These are phyloP conservation scores for Chymomyza caudatula DNA, from an alignment of 2,888 invertebrate genomes.

Conservation along the genomic window DNA sequence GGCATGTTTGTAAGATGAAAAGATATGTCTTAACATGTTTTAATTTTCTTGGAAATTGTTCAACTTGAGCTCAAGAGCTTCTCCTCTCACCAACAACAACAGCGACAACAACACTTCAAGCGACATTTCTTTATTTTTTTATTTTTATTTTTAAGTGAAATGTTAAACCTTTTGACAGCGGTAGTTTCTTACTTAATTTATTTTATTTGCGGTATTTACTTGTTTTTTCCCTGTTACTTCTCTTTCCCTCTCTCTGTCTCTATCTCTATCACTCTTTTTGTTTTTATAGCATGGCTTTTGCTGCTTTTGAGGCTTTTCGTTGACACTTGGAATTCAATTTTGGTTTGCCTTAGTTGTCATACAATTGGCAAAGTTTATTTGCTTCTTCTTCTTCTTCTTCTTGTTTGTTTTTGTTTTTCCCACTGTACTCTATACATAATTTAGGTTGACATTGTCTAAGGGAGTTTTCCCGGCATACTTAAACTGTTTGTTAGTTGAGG, in stretches of 20 bases:
- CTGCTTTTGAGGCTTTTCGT: background rate
- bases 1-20: constrained; percentile 71
- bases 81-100: background rate
- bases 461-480: background rate
- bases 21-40: constrained; percentile 74
- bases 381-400: too few species aligned
- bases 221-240: constrained; percentile 27
- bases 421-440: background rate
- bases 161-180: constrained; percentile 71
- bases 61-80: constrained; percentile 40
- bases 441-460: background rate
- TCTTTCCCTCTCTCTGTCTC: constrained; percentile 13
- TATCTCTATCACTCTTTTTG: constrained; percentile 5
- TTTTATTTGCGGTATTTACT: constrained; percentile 70
- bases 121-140: background rate
- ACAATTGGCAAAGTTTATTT: constrained; percentile 50
- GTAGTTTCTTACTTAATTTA: constrained; percentile 72
- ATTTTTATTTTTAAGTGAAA: constrained; percentile 51
- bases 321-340: constrained; percentile 59
- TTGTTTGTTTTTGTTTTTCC: background rate
- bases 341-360: constrained; percentile 48
- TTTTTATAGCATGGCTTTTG: background rate
- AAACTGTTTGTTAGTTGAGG: constrained; percentile 8
- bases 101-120: background rate
- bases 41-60: constrained; percentile 73